These are phyloP conservation scores for Panthera leo DNA, from an alignment of 2,113 vertebrate species.

Conservation along the genomic window DNA sequence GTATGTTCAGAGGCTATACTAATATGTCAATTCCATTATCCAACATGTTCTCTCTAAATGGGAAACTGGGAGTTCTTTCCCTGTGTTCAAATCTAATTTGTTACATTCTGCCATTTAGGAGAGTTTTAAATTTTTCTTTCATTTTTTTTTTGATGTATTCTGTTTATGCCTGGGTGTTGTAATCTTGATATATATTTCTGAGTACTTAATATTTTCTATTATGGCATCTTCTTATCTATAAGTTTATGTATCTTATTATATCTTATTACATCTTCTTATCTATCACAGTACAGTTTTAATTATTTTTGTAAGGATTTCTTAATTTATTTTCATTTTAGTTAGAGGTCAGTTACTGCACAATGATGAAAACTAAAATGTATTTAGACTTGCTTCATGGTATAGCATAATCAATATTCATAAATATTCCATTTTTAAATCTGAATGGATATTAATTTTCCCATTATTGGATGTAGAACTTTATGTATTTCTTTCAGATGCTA, in stretches of 20 bases:
- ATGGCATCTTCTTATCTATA: neutral
- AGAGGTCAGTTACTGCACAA: neutral
- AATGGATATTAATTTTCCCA: neutral
- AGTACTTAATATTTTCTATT: neutral
- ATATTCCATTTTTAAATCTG: neutral
- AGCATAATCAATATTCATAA: neutral
- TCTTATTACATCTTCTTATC: neutral
- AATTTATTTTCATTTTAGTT: neutral
- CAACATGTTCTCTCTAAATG: neutral
- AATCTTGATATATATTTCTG: neutral
- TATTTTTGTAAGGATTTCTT: neutral
- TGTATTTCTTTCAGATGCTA: neutral
- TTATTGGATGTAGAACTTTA: neutral
- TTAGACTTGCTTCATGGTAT: neutral
- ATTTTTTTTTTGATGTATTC: neutral
- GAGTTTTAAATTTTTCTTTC: neutral
- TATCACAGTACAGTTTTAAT: neutral
- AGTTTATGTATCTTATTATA: neutral
- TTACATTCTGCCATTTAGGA: neutral
- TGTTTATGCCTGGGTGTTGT: neutral
- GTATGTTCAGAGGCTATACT: neutral
- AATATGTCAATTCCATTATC: neutral
- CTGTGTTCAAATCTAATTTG: neutral
- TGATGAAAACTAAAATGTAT: constrained; percentile 5
- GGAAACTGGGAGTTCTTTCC: neutral